Conservation (phyloP, 2,888 invertebrate species). For the Drosophila mayaguana region DNA sequence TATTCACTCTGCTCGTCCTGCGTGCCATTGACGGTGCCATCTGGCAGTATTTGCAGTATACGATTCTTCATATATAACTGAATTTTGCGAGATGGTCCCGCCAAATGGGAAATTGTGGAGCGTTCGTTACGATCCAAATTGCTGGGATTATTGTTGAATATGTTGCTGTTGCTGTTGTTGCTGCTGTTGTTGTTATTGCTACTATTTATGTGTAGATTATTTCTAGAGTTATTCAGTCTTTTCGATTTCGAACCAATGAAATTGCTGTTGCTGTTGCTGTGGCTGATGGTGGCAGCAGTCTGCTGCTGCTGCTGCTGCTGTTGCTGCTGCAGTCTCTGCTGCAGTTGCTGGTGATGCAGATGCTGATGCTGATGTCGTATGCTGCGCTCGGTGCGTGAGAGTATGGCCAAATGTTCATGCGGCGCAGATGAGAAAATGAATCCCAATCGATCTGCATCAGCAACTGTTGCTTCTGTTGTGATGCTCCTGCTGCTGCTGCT, state of each 20-base stretch:
- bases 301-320: conserved; percentile 40
- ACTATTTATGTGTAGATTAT: conserved; percentile 75
- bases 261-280: conserved; percentile 55
- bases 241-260: conserved; percentile 83
- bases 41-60: conserved; percentile 92
- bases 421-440: conserved; percentile 71
- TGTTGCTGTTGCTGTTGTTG: conserved; percentile 38
- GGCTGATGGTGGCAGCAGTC: conserved; percentile 16
- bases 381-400: conserved; percentile 85
- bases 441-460: conserved; percentile 48
- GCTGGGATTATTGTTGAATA: conserved; percentile 68
- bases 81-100: conserved; percentile 92
- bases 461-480: conserved; percentile 41
- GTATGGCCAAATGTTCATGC: conserved; percentile 70
- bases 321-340: conserved; percentile 34
- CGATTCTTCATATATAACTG: conserved; percentile 94
- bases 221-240: conserved; percentile 85
- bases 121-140: conserved; percentile 87
- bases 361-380: conserved; percentile 66
- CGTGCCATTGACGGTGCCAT: conserved; percentile 94
- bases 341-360: conserved; percentile 44
- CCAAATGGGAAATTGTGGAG: conserved; percentile 92
- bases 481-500: conserved; percentile 36
- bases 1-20: conserved; percentile 92
- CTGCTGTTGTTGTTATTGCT: conserved; percentile 66